A percentile compares a stretch with the other conserved stretches of the same genome.
phyloP scores from a whole-genome alignment of 2,113 vertebrate species.

The Artemisiospiza belli region DNA sequence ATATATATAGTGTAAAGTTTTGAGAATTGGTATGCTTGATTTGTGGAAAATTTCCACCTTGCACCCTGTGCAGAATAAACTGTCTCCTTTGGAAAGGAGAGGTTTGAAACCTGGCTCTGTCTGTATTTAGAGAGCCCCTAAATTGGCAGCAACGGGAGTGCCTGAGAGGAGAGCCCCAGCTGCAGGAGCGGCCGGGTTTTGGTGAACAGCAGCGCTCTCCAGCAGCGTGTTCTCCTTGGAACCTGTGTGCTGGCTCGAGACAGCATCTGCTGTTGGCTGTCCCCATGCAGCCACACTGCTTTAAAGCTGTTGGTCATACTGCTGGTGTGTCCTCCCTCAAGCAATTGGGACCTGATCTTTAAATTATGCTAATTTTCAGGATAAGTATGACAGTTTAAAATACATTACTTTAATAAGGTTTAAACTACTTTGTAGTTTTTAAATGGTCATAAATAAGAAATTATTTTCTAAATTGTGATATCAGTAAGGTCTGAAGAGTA shows the following conservation, averaged over 20 bases:
- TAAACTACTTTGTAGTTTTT: background rate
- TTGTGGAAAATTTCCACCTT: background rate
- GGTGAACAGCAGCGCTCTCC: accelerated
- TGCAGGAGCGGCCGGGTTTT: accelerated
- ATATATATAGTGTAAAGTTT: background rate
- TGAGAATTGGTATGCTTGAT: background rate
- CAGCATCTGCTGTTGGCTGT: background rate
- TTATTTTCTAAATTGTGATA: background rate
- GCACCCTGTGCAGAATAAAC: background rate
- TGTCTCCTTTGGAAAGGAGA: background rate
- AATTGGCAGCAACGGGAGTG: accelerated
- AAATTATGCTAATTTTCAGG: background rate
- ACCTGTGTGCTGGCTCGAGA: background rate
- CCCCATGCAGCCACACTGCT: accelerated
- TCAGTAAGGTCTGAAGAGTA: background rate
- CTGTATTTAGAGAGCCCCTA: background rate
- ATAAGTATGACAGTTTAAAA: background rate
- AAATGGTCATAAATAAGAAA: background rate
- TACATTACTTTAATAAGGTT: background rate
- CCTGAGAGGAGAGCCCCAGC: background rate
- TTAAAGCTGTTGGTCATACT: accelerated
- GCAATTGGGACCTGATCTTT: background rate
- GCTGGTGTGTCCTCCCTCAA: accelerated
- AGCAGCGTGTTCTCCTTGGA: background rate
- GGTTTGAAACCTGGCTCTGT: background rate